These are phyloP conservation scores for Mormyrus hasselquistii DNA, from an alignment of 2,797 vertebrate species.

Conservation along the genomic window DNA sequence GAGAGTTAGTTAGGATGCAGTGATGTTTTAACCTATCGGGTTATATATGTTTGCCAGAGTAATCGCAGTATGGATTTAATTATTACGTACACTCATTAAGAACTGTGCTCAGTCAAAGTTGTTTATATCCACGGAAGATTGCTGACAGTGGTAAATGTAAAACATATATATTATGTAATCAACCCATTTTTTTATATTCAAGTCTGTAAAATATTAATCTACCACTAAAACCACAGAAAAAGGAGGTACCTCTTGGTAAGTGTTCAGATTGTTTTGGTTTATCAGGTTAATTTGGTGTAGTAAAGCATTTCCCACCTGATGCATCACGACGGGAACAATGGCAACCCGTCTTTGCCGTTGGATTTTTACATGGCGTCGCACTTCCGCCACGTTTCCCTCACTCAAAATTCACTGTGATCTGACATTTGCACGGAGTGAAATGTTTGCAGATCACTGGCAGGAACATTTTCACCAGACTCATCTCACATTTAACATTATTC, in stretches of 20 bases:
- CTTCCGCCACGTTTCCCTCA: background rate
- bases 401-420: background rate
- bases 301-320: background rate
- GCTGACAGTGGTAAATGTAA: background rate
- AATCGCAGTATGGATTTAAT: conserved; percentile 17
- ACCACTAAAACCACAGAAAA: background rate
- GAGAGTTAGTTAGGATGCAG: background rate
- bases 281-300: background rate
- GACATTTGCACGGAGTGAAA: background rate
- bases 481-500: background rate
- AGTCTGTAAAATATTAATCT: background rate
- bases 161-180: background rate
- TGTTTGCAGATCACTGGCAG: background rate
- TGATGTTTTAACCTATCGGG: conserved; percentile 3
- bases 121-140: background rate
- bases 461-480: background rate
- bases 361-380: background rate
- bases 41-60: conserved; percentile 13
- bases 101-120: background rate
- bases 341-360: background rate
- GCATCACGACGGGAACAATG: background rate
- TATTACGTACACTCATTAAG: background rate
- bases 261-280: background rate
- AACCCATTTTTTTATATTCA: background rate
- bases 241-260: background rate